phyloP scores from a whole-genome alignment of 2,113 vertebrate species.

The Serilophus lunatus region DNA sequence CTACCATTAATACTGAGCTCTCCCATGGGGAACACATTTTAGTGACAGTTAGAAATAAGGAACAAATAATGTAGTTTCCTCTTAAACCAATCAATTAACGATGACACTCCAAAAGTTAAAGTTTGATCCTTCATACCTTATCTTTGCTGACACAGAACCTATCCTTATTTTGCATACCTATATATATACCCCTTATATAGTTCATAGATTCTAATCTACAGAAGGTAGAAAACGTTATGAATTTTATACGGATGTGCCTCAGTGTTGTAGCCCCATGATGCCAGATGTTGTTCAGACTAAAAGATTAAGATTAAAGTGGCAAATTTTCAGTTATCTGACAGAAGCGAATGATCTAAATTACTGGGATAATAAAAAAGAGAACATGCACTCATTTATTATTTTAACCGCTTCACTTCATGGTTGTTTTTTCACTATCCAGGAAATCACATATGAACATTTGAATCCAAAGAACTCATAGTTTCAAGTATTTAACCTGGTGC shows the following conservation, averaged over 20 bases:
- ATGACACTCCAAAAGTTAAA: not conserved
- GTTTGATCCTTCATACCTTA: not conserved
- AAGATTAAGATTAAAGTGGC: not conserved
- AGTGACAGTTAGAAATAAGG: not conserved
- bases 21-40: not conserved
- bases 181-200: not conserved
- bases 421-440: not conserved
- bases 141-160: not conserved
- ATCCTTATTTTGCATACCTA: not conserved
- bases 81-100: not conserved
- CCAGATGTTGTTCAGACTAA: not conserved
- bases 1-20: not conserved
- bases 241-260: not conserved
- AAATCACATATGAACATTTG: not conserved
- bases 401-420: not conserved
- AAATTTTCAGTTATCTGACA: not conserved
- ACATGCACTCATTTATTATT: not conserved
- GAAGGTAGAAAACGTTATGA: not conserved
- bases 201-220: not conserved
- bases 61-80: not conserved
- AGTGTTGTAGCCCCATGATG: not conserved
- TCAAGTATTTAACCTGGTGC: not conserved
- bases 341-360: not conserved
- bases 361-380: not conserved
- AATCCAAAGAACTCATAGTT: not conserved